Evolutionary conservation across 2,888 invertebrate genomes (phyloP).

Genomic region (Mayetiola destructor): DNA sequence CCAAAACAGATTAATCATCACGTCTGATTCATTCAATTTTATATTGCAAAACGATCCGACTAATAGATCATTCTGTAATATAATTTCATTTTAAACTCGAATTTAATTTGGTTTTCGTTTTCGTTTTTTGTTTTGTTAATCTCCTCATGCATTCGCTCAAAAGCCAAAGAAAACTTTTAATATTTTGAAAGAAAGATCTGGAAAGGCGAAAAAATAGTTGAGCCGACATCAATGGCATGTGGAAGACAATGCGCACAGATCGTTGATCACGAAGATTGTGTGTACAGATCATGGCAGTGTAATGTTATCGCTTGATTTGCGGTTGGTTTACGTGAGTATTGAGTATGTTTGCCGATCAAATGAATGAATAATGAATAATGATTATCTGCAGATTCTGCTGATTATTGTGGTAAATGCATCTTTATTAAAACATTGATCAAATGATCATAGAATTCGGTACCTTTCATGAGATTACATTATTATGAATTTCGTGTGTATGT

Average conservation of each 20-base stretch:
- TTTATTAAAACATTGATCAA: background rate
- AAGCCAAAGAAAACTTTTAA: background rate
- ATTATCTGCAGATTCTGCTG: too few species aligned
- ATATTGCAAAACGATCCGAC: conserved; percentile 4
- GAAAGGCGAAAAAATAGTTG: background rate
- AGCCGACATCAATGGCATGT: background rate
- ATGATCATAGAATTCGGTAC: conserved; percentile 9
- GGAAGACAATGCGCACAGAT: conserved; percentile 1
- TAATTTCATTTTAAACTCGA: background rate
- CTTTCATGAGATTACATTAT: background rate
- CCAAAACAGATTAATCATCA: conserved; percentile 11
- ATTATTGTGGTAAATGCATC: conserved; percentile 7
- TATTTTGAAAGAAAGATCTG: background rate
- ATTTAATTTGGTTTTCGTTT: background rate
- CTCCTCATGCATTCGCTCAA: background rate
- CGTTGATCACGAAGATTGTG: conserved; percentile 8
- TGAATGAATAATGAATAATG: background rate
- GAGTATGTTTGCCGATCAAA: background rate
- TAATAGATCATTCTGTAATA: conserved; percentile 10
- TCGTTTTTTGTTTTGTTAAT: background rate
- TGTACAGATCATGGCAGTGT: too few species aligned
- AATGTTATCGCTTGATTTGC: conserved; percentile 9
- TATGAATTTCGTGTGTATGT: conserved; percentile 1
- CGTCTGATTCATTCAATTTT: conserved; percentile 10
- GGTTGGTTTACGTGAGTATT: conserved; percentile 2